phyloP scores from a whole-genome alignment of 2,113 vertebrate species.

The Podarcis muralis region DNA sequence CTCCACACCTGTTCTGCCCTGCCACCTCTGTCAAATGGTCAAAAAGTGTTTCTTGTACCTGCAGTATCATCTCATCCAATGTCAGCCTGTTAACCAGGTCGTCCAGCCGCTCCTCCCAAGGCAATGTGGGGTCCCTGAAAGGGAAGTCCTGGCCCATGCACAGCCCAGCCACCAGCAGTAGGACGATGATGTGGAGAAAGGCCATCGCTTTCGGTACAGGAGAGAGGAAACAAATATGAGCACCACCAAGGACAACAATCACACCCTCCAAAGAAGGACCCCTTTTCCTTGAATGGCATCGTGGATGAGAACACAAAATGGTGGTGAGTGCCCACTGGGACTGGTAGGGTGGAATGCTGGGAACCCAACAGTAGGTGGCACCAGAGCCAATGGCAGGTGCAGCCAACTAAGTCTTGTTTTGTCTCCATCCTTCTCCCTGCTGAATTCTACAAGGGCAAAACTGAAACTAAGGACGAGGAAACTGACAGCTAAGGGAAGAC shows the following conservation, averaged over 20 bases:
- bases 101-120: slow-evolving; percentile 23
- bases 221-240: not conserved
- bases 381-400: too few relatives aligned
- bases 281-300: too few relatives aligned
- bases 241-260: not conserved
- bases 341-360: too few relatives aligned
- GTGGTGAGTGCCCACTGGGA: not conserved
- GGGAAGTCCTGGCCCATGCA: not conserved
- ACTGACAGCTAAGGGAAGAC: too few relatives aligned
- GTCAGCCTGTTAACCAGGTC: slow-evolving; percentile 21
- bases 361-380: too few relatives aligned
- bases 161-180: not conserved
- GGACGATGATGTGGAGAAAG: not conserved
- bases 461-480: too few relatives aligned
- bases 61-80: slow-evolving; percentile 9
- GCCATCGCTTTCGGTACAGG: not conserved
- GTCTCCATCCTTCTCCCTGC: too few relatives aligned
- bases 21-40: not conserved
- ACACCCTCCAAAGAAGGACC: not conserved
- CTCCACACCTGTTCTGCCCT: not conserved
- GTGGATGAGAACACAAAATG: not conserved
- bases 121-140: slow-evolving; percentile 13
- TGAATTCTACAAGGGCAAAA: too few relatives aligned
- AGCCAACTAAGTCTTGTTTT: too few relatives aligned
- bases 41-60: not conserved